Conservation (phyloP, 1,140 invertebrate species). For the Drosophila quadrilineata region DNA sequence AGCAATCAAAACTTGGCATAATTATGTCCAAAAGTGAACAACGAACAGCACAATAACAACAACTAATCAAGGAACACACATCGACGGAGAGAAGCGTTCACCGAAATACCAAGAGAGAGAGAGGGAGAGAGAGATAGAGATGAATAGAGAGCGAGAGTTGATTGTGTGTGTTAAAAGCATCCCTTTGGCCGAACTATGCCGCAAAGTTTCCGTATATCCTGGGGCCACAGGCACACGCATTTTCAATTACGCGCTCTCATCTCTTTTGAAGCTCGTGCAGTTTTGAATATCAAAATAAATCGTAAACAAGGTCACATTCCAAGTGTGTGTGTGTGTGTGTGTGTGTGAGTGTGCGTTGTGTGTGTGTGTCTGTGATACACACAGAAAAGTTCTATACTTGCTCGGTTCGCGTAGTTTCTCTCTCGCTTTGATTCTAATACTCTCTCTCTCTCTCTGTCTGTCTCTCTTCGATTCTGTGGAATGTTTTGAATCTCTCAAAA, state of each 20-base stretch:
- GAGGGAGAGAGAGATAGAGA: not conserved
- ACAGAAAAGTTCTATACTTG: conserved; percentile 26
- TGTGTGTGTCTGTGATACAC: conserved; percentile 32
- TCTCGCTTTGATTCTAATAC: too few species aligned
- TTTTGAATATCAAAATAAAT: conserved; percentile 80
- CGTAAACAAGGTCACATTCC: conserved; percentile 76
- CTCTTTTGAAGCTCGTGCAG: conserved; percentile 52
- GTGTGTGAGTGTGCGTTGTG: not conserved
- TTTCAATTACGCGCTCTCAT: conserved; percentile 48
- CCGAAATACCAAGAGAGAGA: too few species aligned
- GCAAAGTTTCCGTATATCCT: conserved; percentile 27
- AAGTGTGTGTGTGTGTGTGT: conserved; percentile 14
- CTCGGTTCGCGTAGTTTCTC: too few species aligned
- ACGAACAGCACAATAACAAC: conserved; percentile 16
- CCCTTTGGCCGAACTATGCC: conserved; percentile 26
- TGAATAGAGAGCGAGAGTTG: not conserved
- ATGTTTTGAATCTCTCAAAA: conserved; percentile 54
- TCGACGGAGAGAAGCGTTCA: too few species aligned
- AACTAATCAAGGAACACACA: conserved; percentile 30
- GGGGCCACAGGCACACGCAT: conserved; percentile 34
- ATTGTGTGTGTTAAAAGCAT: conserved; percentile 26
- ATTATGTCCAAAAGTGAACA: conserved; percentile 55
- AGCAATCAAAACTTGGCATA: conserved; percentile 63
- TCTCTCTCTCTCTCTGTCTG: not conserved
- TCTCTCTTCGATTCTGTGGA: conserved; percentile 22